Evolutionary conservation across 2,797 vertebrate genomes (phyloP).

Genomic region (Decapterus maruadsi): DNA sequence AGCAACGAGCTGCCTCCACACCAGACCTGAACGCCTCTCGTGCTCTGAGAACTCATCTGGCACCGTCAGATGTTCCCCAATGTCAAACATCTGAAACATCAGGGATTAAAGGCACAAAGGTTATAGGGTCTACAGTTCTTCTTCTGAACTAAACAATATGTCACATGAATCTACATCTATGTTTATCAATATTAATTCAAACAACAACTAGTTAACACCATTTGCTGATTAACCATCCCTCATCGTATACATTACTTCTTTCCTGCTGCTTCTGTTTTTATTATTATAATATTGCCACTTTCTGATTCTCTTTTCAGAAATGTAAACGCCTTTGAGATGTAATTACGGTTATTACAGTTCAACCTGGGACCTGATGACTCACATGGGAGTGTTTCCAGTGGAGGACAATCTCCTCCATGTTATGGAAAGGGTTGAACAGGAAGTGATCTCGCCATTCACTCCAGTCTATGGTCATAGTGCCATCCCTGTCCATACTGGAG

Average conservation of each 20-base stretch:
- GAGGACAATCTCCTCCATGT: constrained; percentile 89
- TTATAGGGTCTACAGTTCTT: background rate
- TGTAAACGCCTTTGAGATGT: background rate
- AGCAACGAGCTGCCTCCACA: constrained; percentile 94
- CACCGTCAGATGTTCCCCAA: constrained; percentile 93
- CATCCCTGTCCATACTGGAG: constrained; percentile 87
- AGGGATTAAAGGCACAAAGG: background rate
- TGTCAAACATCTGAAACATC: constrained; percentile 90
- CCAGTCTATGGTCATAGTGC: constrained; percentile 92
- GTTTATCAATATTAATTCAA: background rate
- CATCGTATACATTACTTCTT: background rate
- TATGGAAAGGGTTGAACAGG: constrained; percentile 89
- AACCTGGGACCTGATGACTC: constrained; percentile 44
- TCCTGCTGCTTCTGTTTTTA: background rate
- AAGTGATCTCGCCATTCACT: constrained; percentile 92
- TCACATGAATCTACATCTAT: background rate
- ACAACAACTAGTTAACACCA: background rate
- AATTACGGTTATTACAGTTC: background rate
- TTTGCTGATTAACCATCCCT: background rate
- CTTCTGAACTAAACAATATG: background rate
- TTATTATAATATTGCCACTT: background rate
- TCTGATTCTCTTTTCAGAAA: background rate
- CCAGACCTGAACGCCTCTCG: constrained; percentile 90
- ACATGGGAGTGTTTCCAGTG: constrained; percentile 93
- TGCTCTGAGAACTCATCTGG: constrained; percentile 95